Evolutionary conservation across 2,888 invertebrate genomes (phyloP), one percentile per base, ranked within the genome.

Genomic region (Agrochola litura): DNA sequence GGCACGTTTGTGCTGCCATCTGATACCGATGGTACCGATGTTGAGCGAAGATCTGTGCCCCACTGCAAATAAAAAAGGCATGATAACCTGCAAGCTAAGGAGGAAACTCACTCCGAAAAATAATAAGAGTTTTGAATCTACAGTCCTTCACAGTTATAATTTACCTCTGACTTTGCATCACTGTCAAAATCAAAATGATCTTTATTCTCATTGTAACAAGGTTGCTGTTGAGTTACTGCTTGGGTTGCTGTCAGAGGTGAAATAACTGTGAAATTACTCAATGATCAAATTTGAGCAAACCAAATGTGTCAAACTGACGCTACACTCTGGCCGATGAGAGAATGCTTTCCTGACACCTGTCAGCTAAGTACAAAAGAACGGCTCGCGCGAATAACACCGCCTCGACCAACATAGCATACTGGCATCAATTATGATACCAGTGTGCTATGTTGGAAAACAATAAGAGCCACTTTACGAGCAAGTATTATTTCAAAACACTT

Each of bases 21-120:
- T 49, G 88, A 88, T 58, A 76, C 1, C 10, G 86, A 76, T 30
- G 79, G 81, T 58, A 76, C 1, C 10, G 86, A 76, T 30, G 79
- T 80, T 37, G 88, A 79, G 41, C 49, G 88, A 66, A 82, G 63
- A 41, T 88, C 88, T 46, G 79, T 89, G 56, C 87, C 87, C 89
- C 82, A 89, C 87, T 88, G 89, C 6, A 82, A 89, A 77, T 46
- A 69, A 75, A 76, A 54, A 65, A 72, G 12, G 49, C 5, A 58
- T 69, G 14, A 66, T 68, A 25, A 52, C 37, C n/a, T 16, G 73
- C 52, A 69, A n/a, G 41, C 10, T 49, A 22, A n/a, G 25, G 14
- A 41, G 3, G 16, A 54, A 52, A 43, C 16, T 70, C n/a, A 14
- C 19, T 49, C 8, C 9, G 8, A 2, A 71, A 71, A 19, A 41